Base-by-base conservation (phyloP, 1,140 invertebrate genomes). In the Drosophila nigrodunni region DNA sequence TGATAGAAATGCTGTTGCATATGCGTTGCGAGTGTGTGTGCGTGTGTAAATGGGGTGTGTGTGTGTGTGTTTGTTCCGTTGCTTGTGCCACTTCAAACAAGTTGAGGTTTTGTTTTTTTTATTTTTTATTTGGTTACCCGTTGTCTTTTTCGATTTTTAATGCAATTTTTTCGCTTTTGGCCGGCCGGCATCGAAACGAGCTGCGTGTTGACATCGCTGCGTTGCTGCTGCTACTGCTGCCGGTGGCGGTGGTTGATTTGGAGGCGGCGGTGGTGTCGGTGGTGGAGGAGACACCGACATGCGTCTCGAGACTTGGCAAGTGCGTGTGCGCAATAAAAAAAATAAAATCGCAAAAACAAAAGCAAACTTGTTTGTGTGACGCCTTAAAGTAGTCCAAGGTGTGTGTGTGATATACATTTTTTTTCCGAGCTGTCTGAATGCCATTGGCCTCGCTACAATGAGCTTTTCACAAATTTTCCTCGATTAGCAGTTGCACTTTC, bases 361-460 rank as follows among this genome's bases (percentile, higher is more conserved):
- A 69, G 44, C 55, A 68, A 89, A 88, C 85, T 85, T 67, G 85
- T 89, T 89, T 89, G 74, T 21, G 79, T 79, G 72, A 82, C 83
- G 83, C 83, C 76, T 62, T 70, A 64, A 88, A 89, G 83, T 88
- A 88, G 83, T 85, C 83, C 83, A 88, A 88, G 83, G 83, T 88
- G 83, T 86, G 83, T 88, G 83, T 86, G 83, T 83, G 83, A 89
- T 83, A 88, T 88, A 89, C 80, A 83, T 89, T 70, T 62, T 54
- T 89, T 86, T 86, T 73, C 58, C 18, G 66, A 67, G 49, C 62
- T 80, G 55, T 58, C 64, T 82, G 35, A 64, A 80, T 78, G 74
- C 67, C 82, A 86, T 70, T 71, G 78, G 74, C 78, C 78, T 78
- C 64, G 46, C 35, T n/a, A 18, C 21, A 7, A 9, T 18, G 7